Conservation (phyloP, 2,797 vertebrate genomes). For the Pantherophis vulpinus region DNA sequence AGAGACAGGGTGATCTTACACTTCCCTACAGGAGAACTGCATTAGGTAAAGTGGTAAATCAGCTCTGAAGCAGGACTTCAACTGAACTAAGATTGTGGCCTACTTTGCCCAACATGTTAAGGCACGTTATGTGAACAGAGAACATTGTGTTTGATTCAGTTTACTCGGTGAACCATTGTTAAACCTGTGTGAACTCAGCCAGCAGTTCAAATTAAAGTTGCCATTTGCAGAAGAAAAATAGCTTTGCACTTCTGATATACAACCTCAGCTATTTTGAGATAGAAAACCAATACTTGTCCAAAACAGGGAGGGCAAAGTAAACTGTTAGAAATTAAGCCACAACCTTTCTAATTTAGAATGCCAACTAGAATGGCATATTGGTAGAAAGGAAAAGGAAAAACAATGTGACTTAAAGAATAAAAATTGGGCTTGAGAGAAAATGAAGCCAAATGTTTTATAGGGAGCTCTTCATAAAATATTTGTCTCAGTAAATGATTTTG, state of each 20-base stretch:
- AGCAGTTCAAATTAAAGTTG: not conserved
- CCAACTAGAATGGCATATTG: not conserved
- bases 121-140: not conserved
- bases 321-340: not conserved
- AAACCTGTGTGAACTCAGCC: not conserved
- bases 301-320: not conserved
- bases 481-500: not conserved
- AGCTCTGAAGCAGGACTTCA: not conserved
- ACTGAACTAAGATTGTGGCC: not conserved
- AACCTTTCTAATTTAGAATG: not conserved
- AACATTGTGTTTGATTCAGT: not conserved
- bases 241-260: not conserved
- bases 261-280: not conserved
- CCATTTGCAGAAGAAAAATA: not conserved
- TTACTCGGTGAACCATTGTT: not conserved
- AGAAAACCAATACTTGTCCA: not conserved
- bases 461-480: not conserved
- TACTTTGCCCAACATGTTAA: not conserved
- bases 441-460: not conserved
- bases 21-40: not conserved
- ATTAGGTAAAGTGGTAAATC: not conserved
- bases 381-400: not conserved
- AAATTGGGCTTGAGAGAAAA: not conserved
- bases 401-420: not conserved
- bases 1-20: not conserved